phyloP scores from a whole-genome alignment of 1,140 invertebrate genomes.

The Orchesella cincta region DNA sequence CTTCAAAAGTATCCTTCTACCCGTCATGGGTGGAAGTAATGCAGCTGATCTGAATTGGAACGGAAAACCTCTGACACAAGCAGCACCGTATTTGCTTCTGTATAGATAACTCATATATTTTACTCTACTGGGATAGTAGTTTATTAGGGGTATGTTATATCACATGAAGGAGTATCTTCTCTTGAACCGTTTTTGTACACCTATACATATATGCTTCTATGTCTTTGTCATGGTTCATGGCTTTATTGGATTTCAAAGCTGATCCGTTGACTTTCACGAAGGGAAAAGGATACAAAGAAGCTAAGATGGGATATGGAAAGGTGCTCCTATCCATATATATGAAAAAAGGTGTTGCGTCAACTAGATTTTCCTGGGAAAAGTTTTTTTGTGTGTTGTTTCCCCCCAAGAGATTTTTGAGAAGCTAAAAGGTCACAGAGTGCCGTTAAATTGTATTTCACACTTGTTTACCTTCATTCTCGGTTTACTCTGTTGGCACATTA shows the following conservation, averaged over 20 bases:
- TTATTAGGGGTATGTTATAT: not conserved
- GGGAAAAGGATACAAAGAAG: not conserved
- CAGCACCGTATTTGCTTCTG: constrained; percentile 5
- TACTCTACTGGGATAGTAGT: constrained; percentile 7
- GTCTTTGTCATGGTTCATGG: constrained; percentile 29
- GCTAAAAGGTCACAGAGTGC: not conserved
- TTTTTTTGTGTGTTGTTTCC: not conserved
- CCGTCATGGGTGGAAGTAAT: not conserved
- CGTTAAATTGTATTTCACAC: constrained; percentile 10
- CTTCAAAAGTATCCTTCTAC: not conserved
- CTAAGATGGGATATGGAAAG: too few relatives aligned
- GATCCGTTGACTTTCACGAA: not conserved
- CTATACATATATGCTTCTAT: not conserved
- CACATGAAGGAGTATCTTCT: not conserved
- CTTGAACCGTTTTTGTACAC: not conserved
- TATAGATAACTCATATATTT: too few relatives aligned
- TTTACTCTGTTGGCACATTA: not conserved
- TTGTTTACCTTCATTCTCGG: constrained; percentile 25
- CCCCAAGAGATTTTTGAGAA: not conserved
- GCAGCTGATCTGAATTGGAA: constrained; percentile 26
- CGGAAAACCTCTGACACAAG: constrained; percentile 20
- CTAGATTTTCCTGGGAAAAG: not conserved
- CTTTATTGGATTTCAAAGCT: constrained; percentile 24
- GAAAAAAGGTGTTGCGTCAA: constrained; percentile 25
- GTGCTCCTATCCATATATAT: not conserved